Base-by-base conservation (phyloP, 2,888 invertebrate genomes). In the Chromoteleia sp. region DNA sequence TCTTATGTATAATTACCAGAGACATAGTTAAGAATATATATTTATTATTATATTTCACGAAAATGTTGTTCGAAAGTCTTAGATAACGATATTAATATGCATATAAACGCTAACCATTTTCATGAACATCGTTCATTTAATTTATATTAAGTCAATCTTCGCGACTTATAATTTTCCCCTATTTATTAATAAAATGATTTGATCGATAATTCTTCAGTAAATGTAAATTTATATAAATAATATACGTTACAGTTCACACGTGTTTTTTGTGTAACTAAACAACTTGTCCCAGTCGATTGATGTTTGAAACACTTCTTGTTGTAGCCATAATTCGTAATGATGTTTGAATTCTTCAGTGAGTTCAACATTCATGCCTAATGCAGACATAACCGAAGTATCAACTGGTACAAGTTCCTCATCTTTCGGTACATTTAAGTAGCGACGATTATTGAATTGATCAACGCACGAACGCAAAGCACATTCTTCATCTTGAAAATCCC, bases 401-500 rank as follows among this genome's bases (percentile, higher is more conserved):
- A 96, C 94, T 0, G 93, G 94, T 87, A 93, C 93, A 85, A 94
- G 92, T 87, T 95, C 95, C 43, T 93, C 92, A 86, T 94, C 95
- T 70, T 87, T 88, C 4, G 85, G 84, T n/a, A 84, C 73, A 83
- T 88, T 89, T 3, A 88, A 88, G 45, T 99, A 99, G 83, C 99
- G 94, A 17, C 99, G 94, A 89, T 96, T 95, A 92, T 99, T 99
- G 89, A 99, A 99, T 77, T 98, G 94, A 92, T 99, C 99, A 1
- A 99, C 99, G 84, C 97, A 97, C 0, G 97, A 96, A 81, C 99
- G 94, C 74, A 99, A 92, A 8, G 98, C 96, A 92, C 98, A 98
- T 91, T 99, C 99, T 91, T 99, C 99, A 30, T 97, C 98, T 93
- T 99, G 97, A 87, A 98, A 99, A 92, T 99, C 99, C 98, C 98